Conservation (phyloP, 2,113 vertebrate species). For the Cynoglossus semilaevis region DNA sequence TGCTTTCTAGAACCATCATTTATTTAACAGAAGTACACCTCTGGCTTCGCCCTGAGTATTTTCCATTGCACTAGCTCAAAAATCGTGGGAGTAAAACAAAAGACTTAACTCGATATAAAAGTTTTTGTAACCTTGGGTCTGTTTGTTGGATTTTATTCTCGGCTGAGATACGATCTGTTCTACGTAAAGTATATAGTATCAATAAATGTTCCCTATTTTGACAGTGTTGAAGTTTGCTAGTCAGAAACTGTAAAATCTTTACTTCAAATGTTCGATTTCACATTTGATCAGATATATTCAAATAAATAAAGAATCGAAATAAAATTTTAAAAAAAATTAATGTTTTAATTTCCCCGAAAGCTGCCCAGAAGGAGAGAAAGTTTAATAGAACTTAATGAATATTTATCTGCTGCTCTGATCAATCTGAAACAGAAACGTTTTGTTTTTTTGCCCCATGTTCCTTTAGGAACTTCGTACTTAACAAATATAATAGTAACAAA, state of each 20-base stretch:
- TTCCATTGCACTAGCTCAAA: constrained; percentile 67
- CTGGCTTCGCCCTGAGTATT: constrained; percentile 51
- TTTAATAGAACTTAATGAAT: too few species aligned
- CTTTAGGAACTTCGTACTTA: too few species aligned
- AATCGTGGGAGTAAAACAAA: constrained; percentile 82
- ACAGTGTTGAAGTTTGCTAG: constrained; percentile 98
- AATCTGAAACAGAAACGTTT: too few species aligned
- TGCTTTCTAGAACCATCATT: constrained; percentile 41
- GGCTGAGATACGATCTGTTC: constrained; percentile 83
- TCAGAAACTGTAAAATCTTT: constrained; percentile 97
- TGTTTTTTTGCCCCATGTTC: too few species aligned
- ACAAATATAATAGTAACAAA: too few species aligned
- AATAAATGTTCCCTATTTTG: constrained; percentile 94
- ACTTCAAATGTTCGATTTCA: constrained; percentile 95
- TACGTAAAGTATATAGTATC: constrained; percentile 81
- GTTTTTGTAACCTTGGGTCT: constrained; percentile 91
- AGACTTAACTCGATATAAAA: constrained; percentile 78
- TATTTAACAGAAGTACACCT: constrained; percentile 60
- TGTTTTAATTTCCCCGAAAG: constrained; percentile 38
- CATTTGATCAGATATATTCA: constrained; percentile 98
- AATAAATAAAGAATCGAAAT: constrained; percentile 90
- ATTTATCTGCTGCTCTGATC: too few species aligned
- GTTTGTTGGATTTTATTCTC: constrained; percentile 92
- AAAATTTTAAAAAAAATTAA: constrained; percentile 85
- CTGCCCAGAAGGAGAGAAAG: too few species aligned